phyloP scores from a whole-genome alignment of 2,888 invertebrate species.

The Andrena camellia region DNA sequence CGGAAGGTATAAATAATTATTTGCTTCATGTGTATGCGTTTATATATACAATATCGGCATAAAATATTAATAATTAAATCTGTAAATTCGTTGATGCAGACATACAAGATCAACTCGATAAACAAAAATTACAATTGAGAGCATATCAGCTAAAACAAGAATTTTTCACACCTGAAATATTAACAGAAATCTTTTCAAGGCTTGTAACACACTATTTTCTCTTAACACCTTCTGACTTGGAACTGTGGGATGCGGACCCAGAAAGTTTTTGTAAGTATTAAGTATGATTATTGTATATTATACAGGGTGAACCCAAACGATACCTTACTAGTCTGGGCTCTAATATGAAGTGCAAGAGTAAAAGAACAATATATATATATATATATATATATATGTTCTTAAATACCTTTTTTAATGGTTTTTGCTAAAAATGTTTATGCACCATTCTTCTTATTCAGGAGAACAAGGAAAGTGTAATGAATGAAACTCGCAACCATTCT shows the following conservation, averaged over 20 bases:
- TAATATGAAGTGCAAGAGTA: too few relatives aligned
- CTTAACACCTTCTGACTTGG: constrained; percentile 93
- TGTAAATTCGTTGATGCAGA: constrained; percentile 72
- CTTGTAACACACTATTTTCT: constrained; percentile 95
- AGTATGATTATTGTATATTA: background rate
- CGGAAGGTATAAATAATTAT: constrained; percentile 55
- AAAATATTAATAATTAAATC: background rate
- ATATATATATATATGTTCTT: too few relatives aligned
- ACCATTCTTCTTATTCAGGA: too few relatives aligned
- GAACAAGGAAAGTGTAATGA: too few relatives aligned
- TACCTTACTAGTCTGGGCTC: too few relatives aligned
- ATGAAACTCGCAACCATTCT: too few relatives aligned
- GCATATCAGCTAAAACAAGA: constrained; percentile 90
- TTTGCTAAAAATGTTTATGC: too few relatives aligned
- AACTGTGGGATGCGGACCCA: constrained; percentile 95
- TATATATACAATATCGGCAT: background rate
- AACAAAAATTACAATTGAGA: constrained; percentile 85
- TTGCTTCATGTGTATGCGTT: constrained; percentile 48
- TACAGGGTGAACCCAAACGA: too few relatives aligned
- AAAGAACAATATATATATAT: too few relatives aligned
- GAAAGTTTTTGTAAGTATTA: constrained; percentile 91
- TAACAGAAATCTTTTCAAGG: constrained; percentile 93
- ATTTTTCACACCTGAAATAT: constrained; percentile 91
- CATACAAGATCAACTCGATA: constrained; percentile 13
- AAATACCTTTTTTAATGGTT: too few relatives aligned